A percentile compares a stretch with the other conserved stretches of the same genome.
These are phyloP conservation scores for human (Homo sapiens) DNA, from an alignment of 2,113 vertebrate species.

Conservation along the genomic window DNA sequence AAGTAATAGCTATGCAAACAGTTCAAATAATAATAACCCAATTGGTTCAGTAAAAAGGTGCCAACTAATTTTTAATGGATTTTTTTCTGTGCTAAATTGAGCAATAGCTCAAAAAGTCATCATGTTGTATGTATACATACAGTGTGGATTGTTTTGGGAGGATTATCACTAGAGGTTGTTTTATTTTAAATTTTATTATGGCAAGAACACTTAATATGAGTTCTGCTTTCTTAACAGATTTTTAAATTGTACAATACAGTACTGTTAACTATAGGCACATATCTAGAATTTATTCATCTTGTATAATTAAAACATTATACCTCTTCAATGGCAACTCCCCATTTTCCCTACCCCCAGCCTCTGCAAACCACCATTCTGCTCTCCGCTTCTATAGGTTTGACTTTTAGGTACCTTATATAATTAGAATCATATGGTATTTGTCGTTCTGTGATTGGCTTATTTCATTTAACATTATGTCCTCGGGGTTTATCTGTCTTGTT, in stretches of 20 bases:
- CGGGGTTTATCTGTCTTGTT: not conserved
- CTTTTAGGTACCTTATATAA: not conserved
- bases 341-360: not conserved
- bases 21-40: not conserved
- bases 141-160: not conserved
- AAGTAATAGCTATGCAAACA: not conserved
- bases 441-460: not conserved
- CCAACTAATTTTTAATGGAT: not conserved
- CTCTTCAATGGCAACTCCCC: not conserved
- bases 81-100: not conserved
- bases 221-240: not conserved
- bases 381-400: not conserved
- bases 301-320: not conserved
- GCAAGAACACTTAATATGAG: not conserved
- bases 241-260: not conserved
- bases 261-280: not conserved
- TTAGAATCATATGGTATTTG: not conserved
- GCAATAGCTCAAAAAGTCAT: not conserved
- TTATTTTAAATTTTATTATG: not conserved
- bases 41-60: not conserved
- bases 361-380: not conserved
- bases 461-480: not conserved
- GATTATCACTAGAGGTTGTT: not conserved
- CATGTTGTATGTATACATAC: not conserved
- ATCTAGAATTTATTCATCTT: not conserved